Conservation (phyloP, 1,140 invertebrate genomes). For the Maconellicoccus hirsutus region DNA sequence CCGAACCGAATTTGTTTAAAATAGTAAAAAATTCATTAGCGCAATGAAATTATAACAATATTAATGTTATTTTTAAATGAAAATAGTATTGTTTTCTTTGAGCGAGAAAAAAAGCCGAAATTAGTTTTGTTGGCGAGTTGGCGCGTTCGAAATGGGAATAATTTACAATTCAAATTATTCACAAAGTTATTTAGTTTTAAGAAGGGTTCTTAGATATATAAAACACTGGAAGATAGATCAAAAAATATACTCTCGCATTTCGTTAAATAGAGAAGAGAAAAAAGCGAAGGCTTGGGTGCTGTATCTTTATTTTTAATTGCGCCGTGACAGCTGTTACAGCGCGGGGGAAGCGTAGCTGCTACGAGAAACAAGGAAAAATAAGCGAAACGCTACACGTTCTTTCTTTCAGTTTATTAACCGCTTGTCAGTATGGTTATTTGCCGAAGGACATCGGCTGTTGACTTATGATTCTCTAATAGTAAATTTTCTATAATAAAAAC, state of each 20-base stretch:
- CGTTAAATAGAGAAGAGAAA: not conserved
- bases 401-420: not conserved
- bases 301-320: slow-evolving; percentile 9
- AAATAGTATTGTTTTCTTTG: not conserved
- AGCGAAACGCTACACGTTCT: not conserved
- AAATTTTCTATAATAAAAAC: not conserved
- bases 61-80: slow-evolving; percentile 10
- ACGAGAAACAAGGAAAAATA: not conserved
- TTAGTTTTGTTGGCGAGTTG: not conserved
- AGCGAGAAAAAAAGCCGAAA: not conserved
- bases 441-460: not conserved
- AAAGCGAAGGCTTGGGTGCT: not conserved
- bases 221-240: slow-evolving; percentile 3
- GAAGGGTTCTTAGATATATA: not conserved
- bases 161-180: slow-evolving; percentile 10
- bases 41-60: slow-evolving; percentile 9
- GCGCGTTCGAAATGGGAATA: not conserved
- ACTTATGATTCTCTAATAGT: not conserved
- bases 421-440: not conserved
- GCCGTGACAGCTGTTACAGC: not conserved
- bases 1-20: no score
- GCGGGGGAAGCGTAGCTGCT: not conserved
- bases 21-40: not conserved
- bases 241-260: not conserved
- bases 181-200: not conserved